A percentile compares a stretch with the other conserved stretches of the same genome.
These are phyloP conservation scores for Excalfactoria chinensis DNA, from an alignment of 2,113 vertebrate genomes.

Conservation along the genomic window DNA sequence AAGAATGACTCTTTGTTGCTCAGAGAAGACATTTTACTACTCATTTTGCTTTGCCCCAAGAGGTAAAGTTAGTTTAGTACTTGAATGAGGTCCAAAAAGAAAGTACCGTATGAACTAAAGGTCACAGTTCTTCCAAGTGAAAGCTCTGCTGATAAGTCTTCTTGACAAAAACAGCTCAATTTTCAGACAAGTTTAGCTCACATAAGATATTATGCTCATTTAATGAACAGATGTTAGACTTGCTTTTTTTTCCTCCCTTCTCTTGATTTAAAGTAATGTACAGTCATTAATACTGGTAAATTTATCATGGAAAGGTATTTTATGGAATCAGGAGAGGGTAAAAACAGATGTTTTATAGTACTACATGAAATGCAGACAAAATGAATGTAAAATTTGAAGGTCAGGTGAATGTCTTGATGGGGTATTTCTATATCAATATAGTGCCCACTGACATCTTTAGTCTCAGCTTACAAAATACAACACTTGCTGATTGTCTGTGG, in stretches of 20 bases:
- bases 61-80: constrained; percentile 15
- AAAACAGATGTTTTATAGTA: background rate
- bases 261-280: constrained; percentile 7
- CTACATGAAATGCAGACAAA: background rate
- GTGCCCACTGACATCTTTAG: background rate
- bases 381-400: background rate
- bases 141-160: background rate
- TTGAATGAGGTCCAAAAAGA: constrained; percentile 7
- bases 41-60: background rate
- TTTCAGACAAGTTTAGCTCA: background rate
- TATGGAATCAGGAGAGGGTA: background rate
- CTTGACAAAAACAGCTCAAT: background rate
- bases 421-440: rapidly evolving
- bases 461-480: background rate
- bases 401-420: background rate
- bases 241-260: background rate
- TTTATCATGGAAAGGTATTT: constrained; percentile 10
- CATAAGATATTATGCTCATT: background rate
- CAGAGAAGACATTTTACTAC: background rate
- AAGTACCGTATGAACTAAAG: background rate
- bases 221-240: background rate
- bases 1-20: constrained; percentile 30
- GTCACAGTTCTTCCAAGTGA: background rate
- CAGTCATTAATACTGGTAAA: background rate
- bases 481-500: background rate